Base-by-base conservation (phyloP, 2,113 vertebrate species). In the Enhydra lutris region DNA sequence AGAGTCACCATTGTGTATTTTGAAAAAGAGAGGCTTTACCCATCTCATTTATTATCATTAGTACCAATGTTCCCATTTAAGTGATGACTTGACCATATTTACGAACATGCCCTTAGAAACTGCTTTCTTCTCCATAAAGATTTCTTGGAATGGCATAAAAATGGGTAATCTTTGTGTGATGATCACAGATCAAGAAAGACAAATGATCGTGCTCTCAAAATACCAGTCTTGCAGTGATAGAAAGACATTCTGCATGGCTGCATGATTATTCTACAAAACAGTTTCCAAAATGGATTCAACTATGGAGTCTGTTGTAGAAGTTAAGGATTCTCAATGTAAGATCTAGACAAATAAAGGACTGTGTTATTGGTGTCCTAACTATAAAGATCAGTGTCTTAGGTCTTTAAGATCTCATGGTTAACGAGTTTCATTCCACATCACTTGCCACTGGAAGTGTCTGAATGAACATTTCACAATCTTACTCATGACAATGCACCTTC, bases 381-480 rank as follows among this genome's bases (percentile, higher is more conserved):
- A 31, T 0, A 21, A 59, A 65, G 42, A 34, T 52, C 29, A 21
- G 83, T 21, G 8, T 76, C 80, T 39, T 2, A 9, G 31, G 57
- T 26, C 63, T 73, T 92, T 45, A n/a, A 13, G 42, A n/a, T 4
- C 59, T 67, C 39, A 5, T 13, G 76, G 73, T 42, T 82, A 91
- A 36, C 87, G 34, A 69, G 36, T 81, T 89, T 89, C 84, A 1
- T n/a, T 42, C 50, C 10, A 2, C 0, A 6, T 97, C 94, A 89
- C 42, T 57, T 88, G 81, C 73, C 9, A 7, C 7, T 76, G 86
- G 83, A 96, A 95, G 96, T 88, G 97, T 98, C 97, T 98, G 90
- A 98, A 97, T 85, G 97, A 89, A 59, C 9, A 17, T 98, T 98
- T 98, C 98, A 96, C 91, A 94, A 26, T 59, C 36, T 65, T 57